These are phyloP conservation scores for roundworm (Caenorhabditis elegans) DNA, from an alignment of 1,140 invertebrate species.

Conservation along the genomic window WBcel235 BX284606.5:10432501-10433000, in stretches of 20 bases:
- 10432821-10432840: not conserved
- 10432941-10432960: not conserved
- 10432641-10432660: not conserved
- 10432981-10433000: not conserved
- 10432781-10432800: not conserved
- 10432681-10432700: slow-evolving; percentile 33
- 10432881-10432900: not conserved
- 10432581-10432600: not conserved
- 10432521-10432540: not conserved
- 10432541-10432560: not conserved
- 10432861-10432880: not conserved
- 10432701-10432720: slow-evolving; percentile 34
- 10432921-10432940: not conserved
- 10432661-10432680: slow-evolving; percentile 19
- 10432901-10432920: not conserved
- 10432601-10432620: not conserved
- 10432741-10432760: slow-evolving; percentile 27
- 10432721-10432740: slow-evolving; percentile 9
- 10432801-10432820: not conserved
- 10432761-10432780: slow-evolving; percentile 6
- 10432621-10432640: slow-evolving; percentile 1
- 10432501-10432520: not conserved
- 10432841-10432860: no score
- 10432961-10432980: not conserved
- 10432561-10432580: not conserved